A percentile compares a stretch with the other conserved stretches of the same genome.
These are phyloP conservation scores for Yponomeuta malinellus DNA, from an alignment of 2,888 invertebrate species.

Conservation along the genomic window DNA sequence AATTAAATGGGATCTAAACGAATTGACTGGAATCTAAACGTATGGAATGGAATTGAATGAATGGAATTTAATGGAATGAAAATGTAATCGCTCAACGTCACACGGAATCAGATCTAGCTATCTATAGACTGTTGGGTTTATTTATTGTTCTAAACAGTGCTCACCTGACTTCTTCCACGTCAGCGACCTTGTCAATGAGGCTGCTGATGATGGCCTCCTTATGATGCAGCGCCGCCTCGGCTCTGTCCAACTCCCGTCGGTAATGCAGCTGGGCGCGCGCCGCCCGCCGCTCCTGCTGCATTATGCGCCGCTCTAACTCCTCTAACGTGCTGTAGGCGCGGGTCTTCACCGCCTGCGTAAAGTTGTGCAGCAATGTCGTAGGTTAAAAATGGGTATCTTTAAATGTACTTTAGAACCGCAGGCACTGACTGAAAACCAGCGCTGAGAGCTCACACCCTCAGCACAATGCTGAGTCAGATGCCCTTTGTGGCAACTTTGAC, in stretches of 20 bases:
- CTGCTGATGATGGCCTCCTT: slow-evolving; percentile 63
- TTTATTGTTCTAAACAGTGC: slow-evolving; percentile 8
- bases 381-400: too few relatives aligned
- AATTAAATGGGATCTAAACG: too few relatives aligned
- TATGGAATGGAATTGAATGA: too few relatives aligned
- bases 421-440: too few relatives aligned
- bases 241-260: slow-evolving; percentile 53
- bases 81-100: too few relatives aligned
- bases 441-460: too few relatives aligned
- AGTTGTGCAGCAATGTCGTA: not conserved
- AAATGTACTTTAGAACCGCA: too few relatives aligned
- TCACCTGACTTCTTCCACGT: slow-evolving; percentile 62
- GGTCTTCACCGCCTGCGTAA: slow-evolving; percentile 57
- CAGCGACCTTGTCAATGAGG: slow-evolving; percentile 65
- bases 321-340: slow-evolving; percentile 66
- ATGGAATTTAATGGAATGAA: too few relatives aligned
- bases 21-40: too few relatives aligned
- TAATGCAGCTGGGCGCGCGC: slow-evolving; percentile 52
- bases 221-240: slow-evolving; percentile 49
- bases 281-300: slow-evolving; percentile 59
- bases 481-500: too few relatives aligned
- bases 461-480: too few relatives aligned
- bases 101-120: not conserved
- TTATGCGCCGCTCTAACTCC: slow-evolving; percentile 63
- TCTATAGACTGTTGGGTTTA: not conserved